Conservation (phyloP, 2,797 vertebrate species). For the Sebastes itinus region DNA sequence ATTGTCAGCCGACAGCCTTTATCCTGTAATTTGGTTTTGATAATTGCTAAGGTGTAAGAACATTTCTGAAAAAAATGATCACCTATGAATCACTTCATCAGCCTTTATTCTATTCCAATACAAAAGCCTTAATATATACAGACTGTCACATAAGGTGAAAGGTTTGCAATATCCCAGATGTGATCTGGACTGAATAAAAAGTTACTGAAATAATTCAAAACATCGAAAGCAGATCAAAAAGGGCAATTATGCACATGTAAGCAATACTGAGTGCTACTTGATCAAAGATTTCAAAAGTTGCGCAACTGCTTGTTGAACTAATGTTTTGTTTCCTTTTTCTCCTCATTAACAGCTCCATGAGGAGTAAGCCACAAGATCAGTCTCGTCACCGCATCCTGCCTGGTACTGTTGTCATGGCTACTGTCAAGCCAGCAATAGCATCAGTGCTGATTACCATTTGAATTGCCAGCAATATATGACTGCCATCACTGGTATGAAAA, state of each 20-base stretch:
- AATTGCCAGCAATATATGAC: not conserved
- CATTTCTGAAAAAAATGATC: not conserved
- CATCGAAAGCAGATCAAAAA: accelerated
- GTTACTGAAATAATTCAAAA: not conserved
- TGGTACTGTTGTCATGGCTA: slow-evolving; percentile 47
- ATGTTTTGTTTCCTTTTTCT: not conserved
- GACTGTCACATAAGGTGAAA: not conserved
- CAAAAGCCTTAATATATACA: not conserved
- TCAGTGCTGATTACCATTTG: not conserved
- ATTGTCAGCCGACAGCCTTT: not conserved
- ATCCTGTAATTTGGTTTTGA: not conserved
- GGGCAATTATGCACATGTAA: not conserved
- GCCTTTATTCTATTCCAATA: not conserved
- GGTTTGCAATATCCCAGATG: not conserved
- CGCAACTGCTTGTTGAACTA: not conserved
- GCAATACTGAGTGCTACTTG: not conserved
- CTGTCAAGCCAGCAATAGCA: slow-evolving; percentile 24
- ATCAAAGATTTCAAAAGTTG: not conserved
- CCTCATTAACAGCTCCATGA: slow-evolving; percentile 17
- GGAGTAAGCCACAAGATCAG: slow-evolving; percentile 40
- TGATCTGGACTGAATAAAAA: not conserved
- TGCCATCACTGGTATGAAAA: slow-evolving; percentile 1
- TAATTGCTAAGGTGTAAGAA: no score
- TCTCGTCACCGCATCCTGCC: slow-evolving; percentile 33
- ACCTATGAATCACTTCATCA: not conserved